Evolutionary conservation across 2,888 invertebrate species (phyloP), one percentile per base, ranked within the genome.

Genomic region (Bruchidius siliquastri): DNA sequence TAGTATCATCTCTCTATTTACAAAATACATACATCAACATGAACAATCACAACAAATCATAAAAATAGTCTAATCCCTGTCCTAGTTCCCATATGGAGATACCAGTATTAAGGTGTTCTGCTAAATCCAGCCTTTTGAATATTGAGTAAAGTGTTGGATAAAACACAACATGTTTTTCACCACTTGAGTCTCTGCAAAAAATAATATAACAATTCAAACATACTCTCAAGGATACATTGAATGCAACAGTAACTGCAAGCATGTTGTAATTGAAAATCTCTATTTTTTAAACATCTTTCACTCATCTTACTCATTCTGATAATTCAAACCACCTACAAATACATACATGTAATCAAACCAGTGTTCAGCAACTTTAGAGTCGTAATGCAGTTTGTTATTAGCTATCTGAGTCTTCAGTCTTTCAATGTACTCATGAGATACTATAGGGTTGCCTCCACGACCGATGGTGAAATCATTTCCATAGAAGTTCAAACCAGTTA

Each of bases 1-100:
- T 49, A 13, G 18, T 18, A 30, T 49, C 13, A 49, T 13, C 13
- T 49, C 49, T 8, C 1, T 49, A 3, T 49, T 49, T 49, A 30
- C 13, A 18, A 13, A 49, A 20, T 68, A 21, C 22, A 68, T 68
- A 18, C 20, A 68, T 68, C 10, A 6, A 68, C 68, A 68, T 10
- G 2, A 68, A 68, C 2, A 49, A 72, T 90, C 88, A 95, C 78
- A 95, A 88, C 76, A 95, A 88, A 88, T 98, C 97, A 86, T 96
- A 98, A 86, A 98, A 98, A 85, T 96, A 98, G 86, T 96, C 94
- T 21, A 98, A 88, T 22, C 98, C 98, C 87, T 98, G 98, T 0
- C 98, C 98, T n/a, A 97, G 87, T 85, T 98, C 98, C 98, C 98
- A 98, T 81, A 98, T 92, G 0, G 97, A 94, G 69, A 98, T 88